Evolutionary conservation across 1,140 invertebrate species (phyloP), one percentile per base, ranked within the genome.

Genomic region (Procambarus virginalis): DNA sequence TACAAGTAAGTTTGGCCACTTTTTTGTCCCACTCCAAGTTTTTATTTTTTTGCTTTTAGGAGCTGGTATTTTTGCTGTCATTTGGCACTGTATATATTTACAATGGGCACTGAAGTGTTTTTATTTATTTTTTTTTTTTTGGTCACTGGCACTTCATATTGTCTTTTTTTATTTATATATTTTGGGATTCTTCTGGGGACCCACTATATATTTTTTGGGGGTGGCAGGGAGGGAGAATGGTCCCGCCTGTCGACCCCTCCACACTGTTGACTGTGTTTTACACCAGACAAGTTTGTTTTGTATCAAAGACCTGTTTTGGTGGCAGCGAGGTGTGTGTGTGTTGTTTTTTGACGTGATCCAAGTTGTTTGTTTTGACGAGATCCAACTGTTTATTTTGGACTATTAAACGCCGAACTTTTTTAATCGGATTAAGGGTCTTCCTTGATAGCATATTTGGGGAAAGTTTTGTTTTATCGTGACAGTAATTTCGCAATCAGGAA

Each of bases 1-100:
- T 87, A 87, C 86, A 87, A 87, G 86, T 87, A 87, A 87, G 86
- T 87, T 64, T 64, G 2, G 12, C 34, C 34, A 0, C 34, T n/a
- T 58, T 58, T 58, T 58, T 58, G 6, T 58, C 6, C 6, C 64
- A 83, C 64, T 83, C 34, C 81, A 3, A 34, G 9, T 75, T 68
- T 51, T 73, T 84, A n/a, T 84, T 48, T n/a, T 17, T 17, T 20
- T 4, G 17, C 12, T 5, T n/a, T 64, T 64, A 64, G 20, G 14
- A 64, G 12, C 12, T 17, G 2, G 10, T n/a, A 84, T 84, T 17
- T 51, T 75, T 45, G 48, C 64, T 73, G 34, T 70, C 49, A 22
- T 83, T 79, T 55, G 79, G n/a, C 68, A 55, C 17, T 17, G 10
- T 81, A 9, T n/a, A n/a, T n/a, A n/a, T n/a, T n/a, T n/a, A n/a